Base-by-base conservation (phyloP, 2,113 vertebrate species). In the Myiagra hebetior region DNA sequence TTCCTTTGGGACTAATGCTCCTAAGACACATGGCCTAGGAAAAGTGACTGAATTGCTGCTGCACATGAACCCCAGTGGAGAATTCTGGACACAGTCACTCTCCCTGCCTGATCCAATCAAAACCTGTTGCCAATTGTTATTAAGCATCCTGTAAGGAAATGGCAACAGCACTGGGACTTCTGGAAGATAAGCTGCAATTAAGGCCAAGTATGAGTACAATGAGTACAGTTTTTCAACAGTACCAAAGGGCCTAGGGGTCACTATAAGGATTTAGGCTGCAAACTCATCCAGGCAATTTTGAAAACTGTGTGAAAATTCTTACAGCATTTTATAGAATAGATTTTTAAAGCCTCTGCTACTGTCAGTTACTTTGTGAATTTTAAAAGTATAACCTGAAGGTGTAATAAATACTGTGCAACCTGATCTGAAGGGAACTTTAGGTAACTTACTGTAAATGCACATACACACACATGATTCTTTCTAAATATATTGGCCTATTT, bases 401-500 rank as follows among this genome's bases (percentile, higher is more conserved):
- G 44, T 69, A 94, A 95, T 96, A 94, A 96, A 96, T 87, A 60
- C 30, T 57, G 18, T 76, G 37, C 70, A 89, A 87, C 60, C 35
- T 87, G 63, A 95, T 95, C 91, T 87, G 91, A 82, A 87, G 31
- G 46, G 73, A 96, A 95, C 60, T 96, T 89, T 81, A 69, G 78
- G 76, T 87, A 93, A 89, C 87, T 89, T 59, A 77, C 44, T 35
- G n/a, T 30, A 89, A 93, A 76, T 35, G 27, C 35, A 56, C 18
- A 8, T 17, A 44, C 24, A 81, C 21, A 86, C 60, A 92, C 39
- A 95, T 79, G 94, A 96, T 95, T 97, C 96, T 77, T 91, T 91
- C 92, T 95, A 97, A 98, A 98, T 97, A 98, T 97, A 97, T 97
- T 76, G 95, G 96, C 49, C 96, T 98, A 98, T 98, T 98, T 98